phyloP scores from a whole-genome alignment of 2,797 vertebrate species.

The Melanotaenia maccullochi region DNA sequence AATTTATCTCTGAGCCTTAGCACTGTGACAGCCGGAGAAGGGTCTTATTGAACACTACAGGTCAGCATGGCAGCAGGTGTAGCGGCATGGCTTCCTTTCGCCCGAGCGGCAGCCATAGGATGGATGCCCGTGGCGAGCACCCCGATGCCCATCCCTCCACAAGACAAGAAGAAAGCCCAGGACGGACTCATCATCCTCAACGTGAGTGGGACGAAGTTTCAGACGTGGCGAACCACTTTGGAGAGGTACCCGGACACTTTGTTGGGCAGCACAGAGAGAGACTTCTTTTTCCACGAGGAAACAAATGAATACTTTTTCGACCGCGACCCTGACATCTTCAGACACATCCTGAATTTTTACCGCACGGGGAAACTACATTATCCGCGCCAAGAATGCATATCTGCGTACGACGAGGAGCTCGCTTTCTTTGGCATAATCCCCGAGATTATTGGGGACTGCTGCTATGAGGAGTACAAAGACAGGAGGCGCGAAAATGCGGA shows the following conservation, averaged over 20 bases:
- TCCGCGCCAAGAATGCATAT: conserved; percentile 94
- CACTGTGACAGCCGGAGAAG: conserved; percentile 74
- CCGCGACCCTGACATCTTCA: conserved; percentile 96
- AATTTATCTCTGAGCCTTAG: conserved; percentile 69
- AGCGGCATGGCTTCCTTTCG: conserved; percentile 95
- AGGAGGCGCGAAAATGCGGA: conserved; percentile 92
- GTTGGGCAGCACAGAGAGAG: conserved; percentile 92
- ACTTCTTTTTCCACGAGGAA: conserved; percentile 96
- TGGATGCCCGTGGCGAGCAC: conserved; percentile 97
- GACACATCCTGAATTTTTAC: conserved; percentile 95
- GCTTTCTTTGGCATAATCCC: conserved; percentile 96
- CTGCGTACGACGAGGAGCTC: conserved; percentile 94
- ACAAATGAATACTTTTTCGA: conserved; percentile 96
- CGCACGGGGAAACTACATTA: conserved; percentile 96
- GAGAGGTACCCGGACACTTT: conserved; percentile 94
- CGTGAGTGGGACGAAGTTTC: conserved; percentile 94
- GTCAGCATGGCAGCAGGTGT: conserved; percentile 94
- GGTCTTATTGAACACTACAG: conserved; percentile 64
- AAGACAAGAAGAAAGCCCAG: conserved; percentile 87
- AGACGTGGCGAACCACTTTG: conserved; percentile 94
- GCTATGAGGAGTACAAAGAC: conserved; percentile 97
- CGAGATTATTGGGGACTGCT: conserved; percentile 95
- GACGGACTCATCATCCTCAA: conserved; percentile 94
- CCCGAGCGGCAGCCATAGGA: conserved; percentile 94
- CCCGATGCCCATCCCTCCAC: conserved; percentile 92